Base-by-base conservation (phyloP, 2,888 invertebrate species). In the Hirtodrosophila confusa region DNA sequence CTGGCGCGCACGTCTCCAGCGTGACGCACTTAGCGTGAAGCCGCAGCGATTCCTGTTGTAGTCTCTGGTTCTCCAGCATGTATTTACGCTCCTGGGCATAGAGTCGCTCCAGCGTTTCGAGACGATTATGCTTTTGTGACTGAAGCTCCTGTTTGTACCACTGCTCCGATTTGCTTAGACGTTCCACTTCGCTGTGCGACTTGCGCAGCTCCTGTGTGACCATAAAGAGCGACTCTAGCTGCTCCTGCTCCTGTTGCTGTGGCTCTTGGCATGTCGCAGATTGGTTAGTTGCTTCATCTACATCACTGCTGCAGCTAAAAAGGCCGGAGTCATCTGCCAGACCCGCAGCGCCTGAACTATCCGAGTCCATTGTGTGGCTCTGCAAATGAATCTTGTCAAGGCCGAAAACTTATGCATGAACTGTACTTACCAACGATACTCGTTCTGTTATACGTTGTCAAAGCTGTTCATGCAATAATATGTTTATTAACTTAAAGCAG, bases 131-230 rank as follows among this genome's bases (percentile, higher is more conserved):
- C 48, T 90, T 90, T 40, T 91, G 91, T 4, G 79, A 69, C 17
- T 85, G 86, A 2, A 91, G 50, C 43, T 91, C 91, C 41, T 86
- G 83, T 45, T 90, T 91, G 68, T 91, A 91, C 91, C 91, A 91
- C 57, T 88, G 88, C 47, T 91, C 91, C 3, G 91, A 91, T 48
- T 90, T 90, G 24, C 73, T 83, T 0, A 90, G 58, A 1, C 91
- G 86, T 61, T 91, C 90, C 31, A 91, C 62, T 62, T 91, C 90
- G 40, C 89, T 91, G 35, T 87, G 90, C 4, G 90, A 67, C 54
- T 87, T 88, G 1, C 83, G 79, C 4, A 89, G 76, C 69, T 90
- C 90, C 44, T 88, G 89, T 10, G 89, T 55, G 0, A 90, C 84
- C 10, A 80, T 47, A 24, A 85, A 74, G 4, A 90, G 62, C 2